These are phyloP conservation scores for Melanotaenia boesemani DNA, from an alignment of 2,797 vertebrate genomes.

Conservation along the genomic window DNA sequence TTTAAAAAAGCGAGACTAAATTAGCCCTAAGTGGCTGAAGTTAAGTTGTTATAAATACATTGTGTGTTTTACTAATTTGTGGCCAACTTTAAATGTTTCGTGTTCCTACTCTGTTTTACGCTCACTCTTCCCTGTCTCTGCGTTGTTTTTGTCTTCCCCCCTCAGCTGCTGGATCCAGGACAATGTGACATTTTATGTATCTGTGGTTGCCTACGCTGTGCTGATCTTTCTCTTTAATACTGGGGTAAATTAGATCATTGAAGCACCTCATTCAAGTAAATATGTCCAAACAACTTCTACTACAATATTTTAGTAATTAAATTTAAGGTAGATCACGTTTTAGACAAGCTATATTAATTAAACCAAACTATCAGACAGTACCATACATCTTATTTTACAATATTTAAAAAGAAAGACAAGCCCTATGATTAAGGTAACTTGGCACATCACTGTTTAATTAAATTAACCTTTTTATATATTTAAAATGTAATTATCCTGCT, in stretches of 20 bases:
- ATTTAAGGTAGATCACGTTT: background rate
- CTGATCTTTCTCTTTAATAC: slow-evolving; percentile 87
- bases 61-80: no score
- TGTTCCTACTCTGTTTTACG: no score
- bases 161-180: slow-evolving; percentile 92
- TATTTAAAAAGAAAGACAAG: background rate
- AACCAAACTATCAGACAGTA: background rate
- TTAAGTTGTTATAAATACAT: no score
- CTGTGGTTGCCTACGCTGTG: slow-evolving; percentile 87
- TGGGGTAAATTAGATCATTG: slow-evolving; percentile 62
- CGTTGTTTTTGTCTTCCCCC: background rate
- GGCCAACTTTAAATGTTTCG: no score
- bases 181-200: slow-evolving; percentile 84
- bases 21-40: background rate
- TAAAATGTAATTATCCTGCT: background rate
- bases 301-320: background rate
- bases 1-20: background rate
- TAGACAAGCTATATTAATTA: background rate
- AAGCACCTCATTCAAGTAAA: background rate
- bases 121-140: no score
- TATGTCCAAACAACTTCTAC: background rate
- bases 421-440: background rate
- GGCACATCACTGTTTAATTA: background rate
- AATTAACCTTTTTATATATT: background rate
- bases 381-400: background rate